A percentile compares a stretch with the other conserved stretches of the same genome.
Evolutionary conservation across 2,888 invertebrate species (phyloP).

Genomic region (Desoria tigrina): DNA sequence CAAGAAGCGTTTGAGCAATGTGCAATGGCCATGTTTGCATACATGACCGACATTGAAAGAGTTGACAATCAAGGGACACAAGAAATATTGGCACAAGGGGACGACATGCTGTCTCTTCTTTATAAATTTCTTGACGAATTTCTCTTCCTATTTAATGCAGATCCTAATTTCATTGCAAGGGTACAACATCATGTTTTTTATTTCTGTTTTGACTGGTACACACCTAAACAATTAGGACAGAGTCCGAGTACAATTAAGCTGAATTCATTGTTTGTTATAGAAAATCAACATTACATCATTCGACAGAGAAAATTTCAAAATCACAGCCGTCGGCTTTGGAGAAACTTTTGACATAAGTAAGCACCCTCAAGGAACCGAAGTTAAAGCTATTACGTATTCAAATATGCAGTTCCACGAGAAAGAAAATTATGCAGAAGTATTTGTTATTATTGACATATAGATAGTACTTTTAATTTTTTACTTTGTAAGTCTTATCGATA

Average conservation of each 20-base stretch:
- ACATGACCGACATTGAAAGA: constrained; percentile 88
- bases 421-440: constrained; percentile 75
- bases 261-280: constrained; percentile 59
- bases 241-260: neutral
- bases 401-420: constrained; percentile 87
- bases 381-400: constrained; percentile 99
- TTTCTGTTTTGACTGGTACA: too few relatives aligned
- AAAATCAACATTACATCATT: constrained; percentile 86
- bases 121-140: constrained; percentile 94
- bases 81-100: constrained; percentile 82
- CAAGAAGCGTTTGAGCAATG: constrained; percentile 92
- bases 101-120: constrained; percentile 83
- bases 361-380: constrained; percentile 96
- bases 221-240: too few relatives aligned
- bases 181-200: too few relatives aligned
- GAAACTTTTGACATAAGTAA: constrained; percentile 89
- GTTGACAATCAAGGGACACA: constrained; percentile 77
- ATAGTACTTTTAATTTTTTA: too few relatives aligned
- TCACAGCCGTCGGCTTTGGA: constrained; percentile 76
- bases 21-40: constrained; percentile 94
- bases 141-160: constrained; percentile 86
- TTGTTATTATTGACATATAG: constrained; percentile 96
- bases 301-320: constrained; percentile 76
- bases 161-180: constrained; percentile 77
- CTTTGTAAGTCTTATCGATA: too few relatives aligned